Percentiles rank a stretch among this genome's conserved stretches.
Evolutionary conservation across 2,797 vertebrate species (phyloP).

Genomic region (Hozukius guyotensis): DNA sequence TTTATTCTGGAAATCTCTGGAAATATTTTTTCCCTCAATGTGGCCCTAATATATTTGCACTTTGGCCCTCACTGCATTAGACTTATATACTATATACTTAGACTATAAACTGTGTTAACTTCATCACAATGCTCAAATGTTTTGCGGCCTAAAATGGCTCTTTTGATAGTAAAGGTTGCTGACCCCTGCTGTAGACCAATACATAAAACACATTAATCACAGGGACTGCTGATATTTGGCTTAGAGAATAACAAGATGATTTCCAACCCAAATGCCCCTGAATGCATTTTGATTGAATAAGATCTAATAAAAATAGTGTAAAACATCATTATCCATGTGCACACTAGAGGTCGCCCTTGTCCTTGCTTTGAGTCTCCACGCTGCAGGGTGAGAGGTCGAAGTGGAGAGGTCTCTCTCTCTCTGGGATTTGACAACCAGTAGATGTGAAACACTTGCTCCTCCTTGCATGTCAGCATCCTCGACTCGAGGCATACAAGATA

Average conservation of each 20-base stretch:
- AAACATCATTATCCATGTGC: neutral
- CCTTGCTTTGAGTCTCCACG: accelerated
- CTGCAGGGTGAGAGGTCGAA: constrained; percentile 63
- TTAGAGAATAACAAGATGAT: neutral
- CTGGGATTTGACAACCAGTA: constrained; percentile 52
- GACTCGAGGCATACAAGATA: neutral
- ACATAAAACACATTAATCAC: neutral
- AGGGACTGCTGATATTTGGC: neutral
- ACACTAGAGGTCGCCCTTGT: constrained; percentile 51
- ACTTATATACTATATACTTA: no score
- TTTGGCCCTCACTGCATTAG: no score
- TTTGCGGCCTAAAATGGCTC: no score
- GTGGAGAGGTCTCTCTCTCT: constrained; percentile 55
- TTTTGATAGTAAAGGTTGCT: no score
- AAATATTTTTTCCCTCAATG: no score
- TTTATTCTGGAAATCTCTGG: no score
- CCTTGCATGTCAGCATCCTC: constrained; percentile 3
- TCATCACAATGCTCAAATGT: no score
- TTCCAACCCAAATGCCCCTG: neutral
- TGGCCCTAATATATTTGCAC: no score
- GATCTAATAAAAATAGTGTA: neutral
- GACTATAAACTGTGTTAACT: no score
- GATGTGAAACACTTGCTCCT: neutral
- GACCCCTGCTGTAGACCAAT: no score
- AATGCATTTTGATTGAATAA: neutral